Conservation (phyloP, 2,113 vertebrate genomes). For the Mixornis gularis region DNA sequence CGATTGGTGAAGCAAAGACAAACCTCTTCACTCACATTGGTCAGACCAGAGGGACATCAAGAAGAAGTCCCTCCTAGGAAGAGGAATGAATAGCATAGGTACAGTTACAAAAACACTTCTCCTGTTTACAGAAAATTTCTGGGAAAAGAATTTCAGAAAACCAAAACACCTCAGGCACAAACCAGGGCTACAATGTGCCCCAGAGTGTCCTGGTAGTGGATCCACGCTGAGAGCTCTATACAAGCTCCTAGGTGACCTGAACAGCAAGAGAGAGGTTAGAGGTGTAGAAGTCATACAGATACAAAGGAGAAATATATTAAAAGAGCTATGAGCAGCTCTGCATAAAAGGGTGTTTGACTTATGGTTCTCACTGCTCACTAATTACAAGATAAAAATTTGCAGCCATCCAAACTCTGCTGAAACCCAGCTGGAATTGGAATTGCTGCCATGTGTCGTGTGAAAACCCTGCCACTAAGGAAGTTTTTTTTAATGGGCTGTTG, state of each 20-base stretch:
- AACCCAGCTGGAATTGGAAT: not conserved
- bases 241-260: not conserved
- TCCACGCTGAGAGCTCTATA: accelerated
- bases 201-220: not conserved
- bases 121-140: too few relatives aligned
- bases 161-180: too few relatives aligned
- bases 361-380: not conserved
- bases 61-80: too few relatives aligned
- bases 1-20: too few relatives aligned
- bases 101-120: too few relatives aligned
- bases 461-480: not conserved
- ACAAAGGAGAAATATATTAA: not conserved
- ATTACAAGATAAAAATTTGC: not conserved
- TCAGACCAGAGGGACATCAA: too few relatives aligned
- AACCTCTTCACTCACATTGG: too few relatives aligned
- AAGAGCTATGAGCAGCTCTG: not conserved
- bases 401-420: not conserved
- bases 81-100: too few relatives aligned
- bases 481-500: not conserved
- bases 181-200: not conserved
- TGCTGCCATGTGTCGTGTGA: not conserved
- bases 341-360: not conserved
- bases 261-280: not conserved
- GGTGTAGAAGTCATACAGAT: accelerated
- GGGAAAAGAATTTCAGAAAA: too few relatives aligned